A percentile compares a stretch with the other conserved stretches of the same genome.
These are phyloP conservation scores for Porites evermanni DNA, from an alignment of 92 coral and sea anemone species.

Conservation along the genomic window DNA sequence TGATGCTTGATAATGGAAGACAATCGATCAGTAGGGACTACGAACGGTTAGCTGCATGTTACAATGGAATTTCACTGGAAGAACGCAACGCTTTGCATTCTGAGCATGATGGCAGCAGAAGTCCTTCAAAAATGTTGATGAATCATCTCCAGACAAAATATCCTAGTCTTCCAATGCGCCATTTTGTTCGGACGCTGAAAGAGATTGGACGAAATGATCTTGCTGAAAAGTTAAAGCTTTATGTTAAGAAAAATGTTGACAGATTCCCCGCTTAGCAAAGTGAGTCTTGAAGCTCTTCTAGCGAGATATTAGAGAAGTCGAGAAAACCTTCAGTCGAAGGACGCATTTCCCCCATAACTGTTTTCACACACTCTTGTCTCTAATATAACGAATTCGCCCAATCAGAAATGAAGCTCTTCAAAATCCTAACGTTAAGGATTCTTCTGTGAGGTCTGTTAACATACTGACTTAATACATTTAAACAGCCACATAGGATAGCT, in stretches of 20 bases:
- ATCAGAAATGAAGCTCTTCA: too few species aligned
- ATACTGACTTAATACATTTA: too few species aligned
- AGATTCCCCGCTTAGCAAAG: background rate
- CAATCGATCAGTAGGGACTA: slow-evolving; percentile 15
- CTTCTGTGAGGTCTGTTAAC: too few species aligned
- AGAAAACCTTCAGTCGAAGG: too few species aligned
- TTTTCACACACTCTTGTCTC: too few species aligned
- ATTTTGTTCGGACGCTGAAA: slow-evolving; percentile 22
- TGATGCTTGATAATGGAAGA: slow-evolving; percentile 3
- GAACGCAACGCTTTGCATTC: background rate
- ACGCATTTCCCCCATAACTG: too few species aligned
- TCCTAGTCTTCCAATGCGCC: slow-evolving; percentile 22
- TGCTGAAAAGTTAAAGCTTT: background rate
- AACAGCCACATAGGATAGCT: too few species aligned
- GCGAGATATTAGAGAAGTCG: too few species aligned
- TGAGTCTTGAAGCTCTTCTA: too few species aligned
- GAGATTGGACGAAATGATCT: slow-evolving; percentile 39
- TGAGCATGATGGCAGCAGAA: background rate
- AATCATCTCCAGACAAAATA: background rate
- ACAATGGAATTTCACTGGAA: background rate
- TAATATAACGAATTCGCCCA: too few species aligned
- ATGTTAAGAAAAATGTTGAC: background rate
- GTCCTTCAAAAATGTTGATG: slow-evolving; percentile 18
- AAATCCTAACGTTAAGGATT: too few species aligned
- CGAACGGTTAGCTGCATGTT: slow-evolving; percentile 41